These are phyloP conservation scores for Anas platyrhynchos DNA, from an alignment of 2,113 vertebrate genomes.

Conservation along the genomic window DNA sequence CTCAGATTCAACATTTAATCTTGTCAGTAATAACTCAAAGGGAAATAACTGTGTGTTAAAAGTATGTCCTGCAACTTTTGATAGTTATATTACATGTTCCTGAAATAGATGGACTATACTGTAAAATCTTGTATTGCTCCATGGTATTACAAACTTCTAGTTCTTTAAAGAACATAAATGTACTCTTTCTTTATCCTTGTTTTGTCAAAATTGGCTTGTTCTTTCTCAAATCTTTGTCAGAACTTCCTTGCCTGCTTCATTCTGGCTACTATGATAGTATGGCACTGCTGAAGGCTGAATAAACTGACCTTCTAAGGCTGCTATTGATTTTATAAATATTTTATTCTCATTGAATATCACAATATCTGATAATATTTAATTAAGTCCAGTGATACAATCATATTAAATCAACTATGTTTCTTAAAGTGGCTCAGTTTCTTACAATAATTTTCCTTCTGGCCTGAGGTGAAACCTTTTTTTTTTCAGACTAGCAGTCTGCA, in stretches of 20 bases:
- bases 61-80: conserved; percentile 27
- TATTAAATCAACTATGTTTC: not conserved
- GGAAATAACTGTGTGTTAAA: conserved; percentile 32
- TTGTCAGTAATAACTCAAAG: conserved; percentile 51
- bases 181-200: not conserved
- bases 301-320: not conserved
- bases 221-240: not conserved
- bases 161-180: not conserved
- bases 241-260: not conserved
- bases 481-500: not conserved
- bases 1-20: not conserved
- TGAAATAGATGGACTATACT: not conserved
- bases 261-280: not conserved
- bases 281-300: not conserved
- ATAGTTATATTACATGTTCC: not conserved
- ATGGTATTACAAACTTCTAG: not conserved
- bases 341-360: not conserved
- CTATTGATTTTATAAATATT: not conserved
- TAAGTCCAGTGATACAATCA: not conserved
- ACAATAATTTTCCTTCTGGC: not conserved
- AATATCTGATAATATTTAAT: not conserved
- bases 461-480: not conserved
- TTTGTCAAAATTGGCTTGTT: not conserved
- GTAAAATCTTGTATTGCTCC: not conserved
- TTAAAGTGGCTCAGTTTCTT: not conserved